Percentiles rank a stretch among this genome's conserved stretches.
Conservation (phyloP, 2,797 vertebrate genomes). For the Masticophis lateralis region DNA sequence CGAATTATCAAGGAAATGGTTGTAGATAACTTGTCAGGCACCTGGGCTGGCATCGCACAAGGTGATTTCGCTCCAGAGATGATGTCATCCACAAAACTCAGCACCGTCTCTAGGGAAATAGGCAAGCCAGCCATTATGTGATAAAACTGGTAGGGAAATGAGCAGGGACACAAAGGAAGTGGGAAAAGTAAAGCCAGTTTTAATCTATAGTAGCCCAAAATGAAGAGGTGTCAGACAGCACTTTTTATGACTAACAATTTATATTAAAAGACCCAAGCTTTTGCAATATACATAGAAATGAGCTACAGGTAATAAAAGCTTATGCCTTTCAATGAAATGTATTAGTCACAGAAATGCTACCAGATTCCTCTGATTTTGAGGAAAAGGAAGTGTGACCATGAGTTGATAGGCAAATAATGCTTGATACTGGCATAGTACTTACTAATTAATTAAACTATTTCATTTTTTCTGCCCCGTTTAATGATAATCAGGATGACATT, state of each 20-base stretch:
- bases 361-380: not conserved
- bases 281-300: not conserved
- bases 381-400: not conserved
- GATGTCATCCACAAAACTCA: conserved; percentile 98
- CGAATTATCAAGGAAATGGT: conserved; percentile 92
- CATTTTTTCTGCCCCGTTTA: not conserved
- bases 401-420: not conserved
- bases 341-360: not conserved
- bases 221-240: not conserved
- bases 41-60: conserved; percentile 92
- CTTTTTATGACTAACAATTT: not conserved
- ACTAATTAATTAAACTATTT: not conserved
- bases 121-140: conserved; percentile 15
- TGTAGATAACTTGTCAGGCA: conserved; percentile 86
- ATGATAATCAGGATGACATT: not conserved
- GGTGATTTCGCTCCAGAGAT: conserved; percentile 96
- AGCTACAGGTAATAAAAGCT: not conserved
- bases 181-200: not conserved
- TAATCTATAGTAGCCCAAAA: not conserved
- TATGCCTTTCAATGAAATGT: not conserved
- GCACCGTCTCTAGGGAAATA: conserved; percentile 81
- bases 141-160: not conserved
- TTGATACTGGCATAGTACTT: not conserved
- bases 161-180: not conserved
- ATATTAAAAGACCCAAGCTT: not conserved